Conservation (phyloP, 2,797 vertebrate species). For the Syngnathus acus region DNA sequence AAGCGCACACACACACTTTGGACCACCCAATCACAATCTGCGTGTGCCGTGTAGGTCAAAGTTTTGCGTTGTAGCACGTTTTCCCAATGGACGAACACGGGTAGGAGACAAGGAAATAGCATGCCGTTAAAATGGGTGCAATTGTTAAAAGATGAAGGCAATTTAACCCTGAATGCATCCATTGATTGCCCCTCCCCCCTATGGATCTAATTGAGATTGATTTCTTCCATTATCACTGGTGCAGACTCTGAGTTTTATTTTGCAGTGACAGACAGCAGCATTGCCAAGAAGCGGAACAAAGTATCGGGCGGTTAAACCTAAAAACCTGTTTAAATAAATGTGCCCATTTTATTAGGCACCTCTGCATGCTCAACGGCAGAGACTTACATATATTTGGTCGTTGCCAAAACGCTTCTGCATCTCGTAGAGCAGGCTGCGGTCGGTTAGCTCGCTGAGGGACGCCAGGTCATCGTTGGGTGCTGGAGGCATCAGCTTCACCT, state of each 20-base stretch:
- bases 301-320: not conserved
- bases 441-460: constrained; percentile 87
- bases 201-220: constrained; percentile 36
- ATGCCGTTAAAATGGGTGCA: constrained; percentile 23
- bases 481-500: constrained; percentile 91
- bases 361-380: not conserved
- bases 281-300: not conserved
- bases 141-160: constrained; percentile 28
- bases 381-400: constrained; percentile 90
- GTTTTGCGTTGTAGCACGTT: constrained; percentile 28
- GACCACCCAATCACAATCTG: constrained; percentile 31
- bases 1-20: not conserved
- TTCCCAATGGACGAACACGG: constrained; percentile 27
- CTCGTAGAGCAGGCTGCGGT: constrained; percentile 92
- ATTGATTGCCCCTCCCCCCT: constrained; percentile 36
- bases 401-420: constrained; percentile 95
- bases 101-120: constrained; percentile 24
- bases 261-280: not conserved
- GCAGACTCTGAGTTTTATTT: constrained; percentile 2
- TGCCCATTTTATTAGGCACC: not conserved
- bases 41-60: constrained; percentile 32
- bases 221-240: constrained; percentile 24
- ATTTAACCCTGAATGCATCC: constrained; percentile 32
- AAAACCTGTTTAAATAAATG: constrained; percentile 2
- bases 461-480: constrained; percentile 93